Conservation (phyloP, 1,140 invertebrate species). For the Idris sp. region DNA sequence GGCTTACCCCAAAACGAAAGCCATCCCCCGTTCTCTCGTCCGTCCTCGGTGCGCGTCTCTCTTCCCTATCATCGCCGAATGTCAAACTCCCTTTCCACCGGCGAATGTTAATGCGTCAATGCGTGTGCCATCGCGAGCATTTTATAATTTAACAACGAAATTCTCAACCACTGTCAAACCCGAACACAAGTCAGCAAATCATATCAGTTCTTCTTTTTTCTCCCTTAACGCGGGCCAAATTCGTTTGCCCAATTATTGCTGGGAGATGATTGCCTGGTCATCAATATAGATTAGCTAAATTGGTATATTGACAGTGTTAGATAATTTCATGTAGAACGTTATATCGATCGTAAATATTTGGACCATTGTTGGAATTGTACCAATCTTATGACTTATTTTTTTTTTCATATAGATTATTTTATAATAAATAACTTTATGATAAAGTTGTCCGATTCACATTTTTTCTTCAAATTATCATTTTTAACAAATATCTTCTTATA, state of each 20-base stretch:
- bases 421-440: no score
- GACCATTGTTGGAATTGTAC: conserved; percentile 7
- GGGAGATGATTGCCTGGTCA: conserved; percentile 19
- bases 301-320: conserved; percentile 29
- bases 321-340: conserved; percentile 20
- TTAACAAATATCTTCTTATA: no score
- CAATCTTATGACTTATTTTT: no score
- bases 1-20: conserved; percentile 71
- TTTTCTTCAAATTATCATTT: no score
- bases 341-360: conserved; percentile 38
- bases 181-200: no score
- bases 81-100: conserved; percentile 58
- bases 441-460: no score
- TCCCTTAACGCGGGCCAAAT: no score
- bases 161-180: neutral
- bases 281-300: conserved; percentile 23
- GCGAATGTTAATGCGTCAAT: conserved; percentile 63
- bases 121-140: conserved; percentile 47
- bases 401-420: no score
- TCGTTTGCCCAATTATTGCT: conserved; percentile 21
- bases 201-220: no score
- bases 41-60: conserved; percentile 42
- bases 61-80: conserved; percentile 58
- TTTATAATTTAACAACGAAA: conserved; percentile 48
- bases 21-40: conserved; percentile 56